Evolutionary conservation across 2,113 vertebrate genomes (phyloP), one percentile per base, ranked within the genome.

Genomic region (Tetrax tetrax): DNA sequence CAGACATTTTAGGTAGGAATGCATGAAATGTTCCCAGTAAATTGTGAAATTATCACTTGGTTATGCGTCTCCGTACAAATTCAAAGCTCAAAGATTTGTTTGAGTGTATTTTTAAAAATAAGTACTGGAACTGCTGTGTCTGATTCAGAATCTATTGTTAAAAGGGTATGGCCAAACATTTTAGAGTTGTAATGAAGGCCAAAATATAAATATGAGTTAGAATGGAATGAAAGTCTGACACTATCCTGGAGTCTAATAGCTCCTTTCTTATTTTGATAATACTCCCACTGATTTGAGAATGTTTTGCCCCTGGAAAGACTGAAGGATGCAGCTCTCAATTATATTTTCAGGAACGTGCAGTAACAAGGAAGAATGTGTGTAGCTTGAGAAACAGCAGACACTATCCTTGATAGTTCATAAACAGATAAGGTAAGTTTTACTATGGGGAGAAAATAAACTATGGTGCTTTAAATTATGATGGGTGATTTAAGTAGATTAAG

Each of bases 361-460:
- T 54, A 86, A 81, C 10, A 37, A 86, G 31, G 57, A 95, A 41
- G 77, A 96, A 85, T 47, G 57, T 31, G 53, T 1, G 8, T 20
- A 89, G 81, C 66, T 54, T 93, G 77, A 93, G 80, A 95, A 96
- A 93, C 41, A 28, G 14, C 88, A 95, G 83, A 48, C 69, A 41
- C 56, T 50, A 28, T 28, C n/a, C 45, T 93, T 35, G 48, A 83
- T 57, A 61, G 57, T 61, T 79, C 70, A 94, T 85, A 78, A 94
- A 95, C 70, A 95, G 71, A 92, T 83, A 94, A 92, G 51, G 57
- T 50, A 91, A 60, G 24, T 64, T 93, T n/a, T 89, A 61, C 65
- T 87, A 69, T 28, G 61, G 45, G 50, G 57, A 87, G n/a, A 94
- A 95, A 93, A 94, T 64, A 88, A 95, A 92, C 64, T 51, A 21